A percentile compares a stretch with the other conserved stretches of the same genome.
phyloP scores from a whole-genome alignment of 2,888 invertebrate genomes.

The Rugalucina vietnamica region DNA sequence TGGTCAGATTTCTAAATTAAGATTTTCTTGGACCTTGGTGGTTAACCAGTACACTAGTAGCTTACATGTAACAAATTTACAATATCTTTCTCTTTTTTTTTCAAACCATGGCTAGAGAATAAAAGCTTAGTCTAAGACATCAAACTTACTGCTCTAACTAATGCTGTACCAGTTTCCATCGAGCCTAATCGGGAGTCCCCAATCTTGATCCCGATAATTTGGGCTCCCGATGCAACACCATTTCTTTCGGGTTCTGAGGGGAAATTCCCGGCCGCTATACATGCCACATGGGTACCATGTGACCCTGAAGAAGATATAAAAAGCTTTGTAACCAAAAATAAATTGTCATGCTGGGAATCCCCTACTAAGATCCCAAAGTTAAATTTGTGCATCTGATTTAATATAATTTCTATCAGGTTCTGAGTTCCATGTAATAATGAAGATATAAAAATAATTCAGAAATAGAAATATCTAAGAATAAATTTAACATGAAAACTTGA shows the following conservation, averaged over 20 bases:
- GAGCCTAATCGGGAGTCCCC: conserved; percentile 95
- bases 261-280: conserved; percentile 96
- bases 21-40: too few species aligned
- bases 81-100: too few species aligned
- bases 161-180: conserved; percentile 98
- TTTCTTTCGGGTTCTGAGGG: conserved; percentile 93
- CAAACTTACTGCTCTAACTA: conserved; percentile 93
- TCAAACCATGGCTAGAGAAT: too few species aligned
- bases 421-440: not conserved
- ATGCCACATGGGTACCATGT: conserved; percentile 99
- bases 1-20: too few species aligned
- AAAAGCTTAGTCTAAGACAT: too few species aligned
- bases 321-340: not conserved
- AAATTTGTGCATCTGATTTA: too few species aligned
- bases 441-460: not conserved
- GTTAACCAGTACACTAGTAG: too few species aligned
- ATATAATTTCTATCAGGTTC: too few species aligned
- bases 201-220: conserved; percentile 95
- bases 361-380: too few species aligned
- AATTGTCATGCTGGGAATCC: too few species aligned
- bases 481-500: not conserved
- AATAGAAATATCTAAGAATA: not conserved
- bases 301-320: conserved; percentile 87
- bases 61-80: too few species aligned
- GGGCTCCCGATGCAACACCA: conserved; percentile 98